Conservation (phyloP, 2,113 vertebrate genomes). For the Phrynosoma platyrhinos region DNA sequence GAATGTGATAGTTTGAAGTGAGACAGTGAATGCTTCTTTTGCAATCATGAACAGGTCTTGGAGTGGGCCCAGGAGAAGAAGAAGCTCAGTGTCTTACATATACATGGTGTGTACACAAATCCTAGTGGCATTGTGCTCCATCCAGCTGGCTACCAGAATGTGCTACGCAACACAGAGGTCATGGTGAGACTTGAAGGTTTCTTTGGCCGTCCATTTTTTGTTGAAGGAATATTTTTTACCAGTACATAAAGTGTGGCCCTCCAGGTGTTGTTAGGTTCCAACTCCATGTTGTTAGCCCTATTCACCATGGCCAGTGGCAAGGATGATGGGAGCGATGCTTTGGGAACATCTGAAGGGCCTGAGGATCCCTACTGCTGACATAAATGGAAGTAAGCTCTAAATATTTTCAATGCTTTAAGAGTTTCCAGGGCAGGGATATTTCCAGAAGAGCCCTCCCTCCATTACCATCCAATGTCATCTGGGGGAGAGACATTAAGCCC, state of each 20-base stretch:
- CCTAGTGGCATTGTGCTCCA: conserved; percentile 95
- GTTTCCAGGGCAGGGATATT: too few relatives aligned
- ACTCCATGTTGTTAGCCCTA: too few relatives aligned
- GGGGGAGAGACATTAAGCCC: too few relatives aligned
- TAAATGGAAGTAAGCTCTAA: too few relatives aligned
- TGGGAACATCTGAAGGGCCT: too few relatives aligned
- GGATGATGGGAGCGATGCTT: too few relatives aligned
- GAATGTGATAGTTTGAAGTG: background rate
- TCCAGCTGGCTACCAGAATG: conserved; percentile 94
- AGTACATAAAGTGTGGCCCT: background rate
- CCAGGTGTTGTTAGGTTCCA: background rate
- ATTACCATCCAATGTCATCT: too few relatives aligned
- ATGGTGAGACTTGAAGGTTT: conserved; percentile 84
- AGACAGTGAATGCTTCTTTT: conserved; percentile 5
- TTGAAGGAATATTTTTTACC: background rate
- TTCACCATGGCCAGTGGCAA: too few relatives aligned
- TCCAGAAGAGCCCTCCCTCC: too few relatives aligned
- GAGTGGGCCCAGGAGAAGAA: conserved; percentile 97
- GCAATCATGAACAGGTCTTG: conserved; percentile 81
- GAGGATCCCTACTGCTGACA: too few relatives aligned
- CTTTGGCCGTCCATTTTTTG: background rate
- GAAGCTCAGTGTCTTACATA: conserved; percentile 92
- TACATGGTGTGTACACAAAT: conserved; percentile 96
- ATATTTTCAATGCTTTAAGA: too few relatives aligned
- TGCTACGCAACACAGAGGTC: conserved; percentile 93